Evolutionary conservation across 1,140 invertebrate species (phyloP), one percentile per base, ranked within the genome.

Genomic region (Ganaspis sp.): DNA sequence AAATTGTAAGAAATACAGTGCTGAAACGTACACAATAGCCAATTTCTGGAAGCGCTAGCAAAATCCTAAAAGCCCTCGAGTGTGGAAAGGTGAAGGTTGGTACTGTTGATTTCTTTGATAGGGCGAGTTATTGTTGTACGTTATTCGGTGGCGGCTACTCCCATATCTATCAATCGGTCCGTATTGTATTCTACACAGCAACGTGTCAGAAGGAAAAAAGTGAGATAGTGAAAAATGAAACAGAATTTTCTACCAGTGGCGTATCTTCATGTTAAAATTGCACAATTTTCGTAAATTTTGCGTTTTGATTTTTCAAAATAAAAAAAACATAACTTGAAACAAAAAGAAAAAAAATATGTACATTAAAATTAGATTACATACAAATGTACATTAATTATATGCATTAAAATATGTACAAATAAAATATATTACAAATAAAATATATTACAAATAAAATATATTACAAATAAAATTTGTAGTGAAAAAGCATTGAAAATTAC

Each of bases 101-200:
- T 34, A 29, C 58, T 64, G 58, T 64, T 64, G 58, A 64, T 64
- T 64, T 64, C 58, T 34, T 64, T 64, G 58, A 64, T 64, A 64
- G 23, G 23, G 58, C 58, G 58, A 64, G 58, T 64, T 64, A 64
- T 64, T 64, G 58, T 64, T 15, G 58, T 29, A 15, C 58, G 58
- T 64, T 64, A 64, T 64, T 64, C 26, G 58, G 58, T 64, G 23
- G 23, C 58, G 26, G 15, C 23, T 64, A 26, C 58, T 34, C 58
- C 15, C 58, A 29, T 26, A 64, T 64, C 58, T 64, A 64, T 64
- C 58, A 64, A 64, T 64, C 58, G 58, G 23, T 29, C 23, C 4
- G 58, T 34, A 64, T 64, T 64, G 58, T 64, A 64, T 64, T n/a
- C 58, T 29, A 64, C 12, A 64, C 21, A 64, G 26, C 26, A 64